Evolutionary conservation across 2,797 vertebrate species (phyloP).

Genomic region (Sebastes glaucus): DNA sequence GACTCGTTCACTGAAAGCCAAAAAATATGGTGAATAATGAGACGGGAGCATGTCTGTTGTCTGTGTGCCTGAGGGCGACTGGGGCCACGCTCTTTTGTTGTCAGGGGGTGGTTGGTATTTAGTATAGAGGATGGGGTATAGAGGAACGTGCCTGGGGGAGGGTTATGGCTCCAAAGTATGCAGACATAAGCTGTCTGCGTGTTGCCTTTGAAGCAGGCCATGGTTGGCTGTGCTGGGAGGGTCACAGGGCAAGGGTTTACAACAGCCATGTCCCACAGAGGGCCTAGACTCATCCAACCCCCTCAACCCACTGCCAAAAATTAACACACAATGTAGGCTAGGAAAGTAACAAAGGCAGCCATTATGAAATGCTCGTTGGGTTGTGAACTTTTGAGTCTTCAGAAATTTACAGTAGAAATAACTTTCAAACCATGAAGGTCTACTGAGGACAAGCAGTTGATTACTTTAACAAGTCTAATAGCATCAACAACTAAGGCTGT

Average conservation of each 20-base stretch:
- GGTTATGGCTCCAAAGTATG: conserved; percentile 49
- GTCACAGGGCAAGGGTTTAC: conserved; percentile 62
- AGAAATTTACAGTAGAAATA: background rate
- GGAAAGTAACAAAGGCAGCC: conserved; percentile 11
- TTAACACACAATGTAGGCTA: conserved; percentile 13
- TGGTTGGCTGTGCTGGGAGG: conserved; percentile 50
- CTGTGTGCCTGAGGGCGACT: conserved; percentile 43
- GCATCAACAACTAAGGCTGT: too few species aligned
- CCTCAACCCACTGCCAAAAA: conserved; percentile 5
- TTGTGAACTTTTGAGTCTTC: background rate
- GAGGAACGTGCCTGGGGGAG: conserved; percentile 50
- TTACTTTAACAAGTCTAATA: background rate
- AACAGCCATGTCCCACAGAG: conserved; percentile 50
- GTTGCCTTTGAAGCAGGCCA: conserved; percentile 60
- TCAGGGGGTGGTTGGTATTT: conserved; percentile 42
- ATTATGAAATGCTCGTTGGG: background rate
- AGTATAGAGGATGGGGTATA: conserved; percentile 17
- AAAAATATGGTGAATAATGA: conserved; percentile 43
- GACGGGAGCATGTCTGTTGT: conserved; percentile 32
- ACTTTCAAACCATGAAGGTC: background rate
- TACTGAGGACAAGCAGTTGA: background rate
- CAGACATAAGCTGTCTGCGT: conserved; percentile 58
- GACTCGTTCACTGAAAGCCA: conserved; percentile 26
- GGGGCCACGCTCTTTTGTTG: conserved; percentile 58
- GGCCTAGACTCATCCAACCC: conserved; percentile 30